Evolutionary conservation across 2,797 vertebrate genomes (phyloP), one percentile per base, ranked within the genome.

Genomic region (Lutjanus campechanus): DNA sequence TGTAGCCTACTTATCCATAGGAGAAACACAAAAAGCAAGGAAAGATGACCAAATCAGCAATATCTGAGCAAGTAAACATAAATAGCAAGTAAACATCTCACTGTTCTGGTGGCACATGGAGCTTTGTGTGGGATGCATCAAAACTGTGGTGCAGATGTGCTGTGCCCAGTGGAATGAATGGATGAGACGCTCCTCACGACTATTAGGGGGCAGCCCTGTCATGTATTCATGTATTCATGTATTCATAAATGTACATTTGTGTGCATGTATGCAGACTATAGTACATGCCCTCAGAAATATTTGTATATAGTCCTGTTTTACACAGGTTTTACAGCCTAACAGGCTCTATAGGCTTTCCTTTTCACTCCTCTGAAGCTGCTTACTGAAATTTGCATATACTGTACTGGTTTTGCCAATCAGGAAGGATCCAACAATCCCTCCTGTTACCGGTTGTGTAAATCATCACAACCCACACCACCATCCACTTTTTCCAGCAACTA

Each of bases 301-400:
- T 7, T 43, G 17, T 71, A 4, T 64, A 11, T 47, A 40, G 60
- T 54, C 69, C 11, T 67, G 43, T 55, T 43, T 74, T 62, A 22
- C 20, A 29, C 25, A 22, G 60, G 10, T 22, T 81, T 73, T 58
- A 70, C 0, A 1, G 51, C 56, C 46, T 19, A 58, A 66, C 17
- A 51, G 63, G 22, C 65, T 75, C 46, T 53, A 19, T 47, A 56
- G 61, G 20, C 50, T 70, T 62, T 25, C 19, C 59, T 25, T 17
- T 20, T 77, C 50, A 65, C 59, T 77, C 63, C 55, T 29, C 53
- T 68, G 55, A 51, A 68, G 54, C 47, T 79, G 54, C 69, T 79
- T 73, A 64, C 41, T 69, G 68, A 85, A 69, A 64, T 77, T 64
- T 69, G 70, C 60, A 74, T 78, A 25, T 22, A 19, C 53, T 60